phyloP scores from a whole-genome alignment of 1,140 invertebrate genomes.

The Saxidomus purpurata region DNA sequence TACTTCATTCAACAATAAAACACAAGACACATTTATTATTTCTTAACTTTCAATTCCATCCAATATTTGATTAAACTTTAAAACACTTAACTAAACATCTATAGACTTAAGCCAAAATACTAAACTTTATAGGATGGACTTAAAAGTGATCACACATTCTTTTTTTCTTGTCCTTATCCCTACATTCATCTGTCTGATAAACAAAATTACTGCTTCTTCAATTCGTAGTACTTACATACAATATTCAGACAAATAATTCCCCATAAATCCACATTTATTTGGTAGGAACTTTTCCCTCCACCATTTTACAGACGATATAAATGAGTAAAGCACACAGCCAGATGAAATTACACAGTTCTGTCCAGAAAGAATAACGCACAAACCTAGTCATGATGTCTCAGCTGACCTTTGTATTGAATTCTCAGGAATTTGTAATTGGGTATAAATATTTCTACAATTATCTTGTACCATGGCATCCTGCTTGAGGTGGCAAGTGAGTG shows the following conservation, averaged over 20 bases:
- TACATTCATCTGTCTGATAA: constrained; percentile 13
- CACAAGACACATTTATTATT: too few species aligned
- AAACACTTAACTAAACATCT: too few species aligned
- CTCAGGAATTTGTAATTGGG: not conserved
- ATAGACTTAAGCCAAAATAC: too few species aligned
- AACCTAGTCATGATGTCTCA: not conserved
- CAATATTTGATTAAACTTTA: too few species aligned
- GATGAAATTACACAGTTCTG: constrained; percentile 22
- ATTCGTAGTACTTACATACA: constrained; percentile 2
- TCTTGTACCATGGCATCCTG: not conserved
- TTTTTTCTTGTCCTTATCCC: not conserved
- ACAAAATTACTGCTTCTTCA: constrained; percentile 18
- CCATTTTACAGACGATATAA: constrained; percentile 31
- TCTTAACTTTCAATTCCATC: too few species aligned
- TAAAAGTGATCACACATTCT: not conserved
- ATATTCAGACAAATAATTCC: constrained; percentile 36
- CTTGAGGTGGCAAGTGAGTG: not conserved
- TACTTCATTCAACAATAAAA: too few species aligned
- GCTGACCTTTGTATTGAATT: constrained; percentile 27
- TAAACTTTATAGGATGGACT: not conserved
- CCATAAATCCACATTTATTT: constrained; percentile 34
- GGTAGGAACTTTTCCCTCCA: constrained; percentile 1
- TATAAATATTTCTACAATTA: not conserved
- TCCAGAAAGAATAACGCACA: not conserved
- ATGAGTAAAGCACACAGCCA: constrained; percentile 23